Percentiles rank a stretch among this genome's conserved stretches.
These are phyloP conservation scores for Eupeodes latifasciatus DNA, from an alignment of 2,888 invertebrate species.

Conservation along the genomic window DNA sequence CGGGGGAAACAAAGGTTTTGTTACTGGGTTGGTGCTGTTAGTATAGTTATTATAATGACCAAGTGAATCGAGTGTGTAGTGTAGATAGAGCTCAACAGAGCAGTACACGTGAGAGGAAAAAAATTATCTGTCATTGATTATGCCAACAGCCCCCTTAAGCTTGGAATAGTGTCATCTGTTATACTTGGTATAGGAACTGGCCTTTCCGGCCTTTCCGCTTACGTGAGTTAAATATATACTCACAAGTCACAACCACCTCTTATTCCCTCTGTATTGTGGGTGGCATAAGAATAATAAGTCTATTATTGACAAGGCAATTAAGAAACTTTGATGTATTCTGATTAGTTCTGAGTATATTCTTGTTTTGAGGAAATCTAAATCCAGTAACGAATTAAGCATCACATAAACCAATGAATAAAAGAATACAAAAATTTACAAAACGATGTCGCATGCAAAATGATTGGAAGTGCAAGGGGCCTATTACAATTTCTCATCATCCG, in stretches of 20 bases:
- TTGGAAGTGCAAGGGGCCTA: background rate
- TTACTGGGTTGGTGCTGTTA: background rate
- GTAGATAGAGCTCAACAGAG: slow-evolving; percentile 34
- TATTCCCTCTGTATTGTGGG: slow-evolving; percentile 8
- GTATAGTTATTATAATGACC: slow-evolving; percentile 36
- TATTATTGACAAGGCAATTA: slow-evolving; percentile 32
- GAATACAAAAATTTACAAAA: background rate
- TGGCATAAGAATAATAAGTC: background rate
- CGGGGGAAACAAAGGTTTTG: slow-evolving; percentile 1
- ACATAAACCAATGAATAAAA: background rate
- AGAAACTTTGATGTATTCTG: background rate
- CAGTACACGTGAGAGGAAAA: slow-evolving; percentile 65
- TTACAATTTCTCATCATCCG: background rate
- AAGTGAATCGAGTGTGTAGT: slow-evolving; percentile 25
- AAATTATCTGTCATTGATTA: slow-evolving; percentile 60
- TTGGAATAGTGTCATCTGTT: slow-evolving; percentile 13
- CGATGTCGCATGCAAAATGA: background rate
- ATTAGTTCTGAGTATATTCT: background rate
- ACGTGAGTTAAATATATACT: slow-evolving; percentile 1
- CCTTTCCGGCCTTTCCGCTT: slow-evolving; percentile 25
- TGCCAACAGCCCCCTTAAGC: slow-evolving; percentile 33
- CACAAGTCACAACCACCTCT: background rate
- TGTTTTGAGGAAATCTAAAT: background rate
- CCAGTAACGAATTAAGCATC: background rate
- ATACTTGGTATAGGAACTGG: background rate